Percentiles rank a stretch among this genome's conserved stretches.
phyloP scores from a whole-genome alignment of 2,888 invertebrate species.

The Globia sparganii region DNA sequence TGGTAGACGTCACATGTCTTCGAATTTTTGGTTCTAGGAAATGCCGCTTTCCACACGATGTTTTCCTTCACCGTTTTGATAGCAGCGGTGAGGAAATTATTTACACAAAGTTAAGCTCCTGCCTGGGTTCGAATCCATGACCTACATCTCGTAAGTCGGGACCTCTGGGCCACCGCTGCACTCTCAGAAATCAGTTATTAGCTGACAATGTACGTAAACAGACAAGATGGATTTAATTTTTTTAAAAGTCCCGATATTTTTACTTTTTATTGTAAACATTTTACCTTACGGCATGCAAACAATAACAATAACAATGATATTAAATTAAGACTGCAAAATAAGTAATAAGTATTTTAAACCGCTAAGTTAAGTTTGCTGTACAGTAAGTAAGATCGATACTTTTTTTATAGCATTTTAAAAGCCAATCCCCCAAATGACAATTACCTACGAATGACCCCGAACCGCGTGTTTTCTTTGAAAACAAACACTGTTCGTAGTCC shows the following conservation, averaged over 20 bases:
- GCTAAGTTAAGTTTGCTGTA: background rate
- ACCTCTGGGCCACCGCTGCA: too few species aligned
- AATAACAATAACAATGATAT: background rate
- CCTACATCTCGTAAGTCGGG: too few species aligned
- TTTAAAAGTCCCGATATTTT: fast-evolving
- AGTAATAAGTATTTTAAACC: background rate
- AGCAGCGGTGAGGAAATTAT: too few species aligned
- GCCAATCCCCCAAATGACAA: background rate
- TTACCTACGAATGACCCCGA: background rate
- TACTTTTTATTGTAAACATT: background rate
- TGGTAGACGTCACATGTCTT: too few species aligned
- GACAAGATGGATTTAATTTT: background rate
- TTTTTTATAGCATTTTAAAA: background rate
- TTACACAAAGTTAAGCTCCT: too few species aligned
- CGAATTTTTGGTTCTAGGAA: too few species aligned
- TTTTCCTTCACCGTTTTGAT: too few species aligned
- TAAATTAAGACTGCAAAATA: background rate
- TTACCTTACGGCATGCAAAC: background rate
- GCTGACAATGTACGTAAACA: background rate
- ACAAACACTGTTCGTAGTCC: background rate
- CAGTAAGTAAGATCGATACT: background rate
- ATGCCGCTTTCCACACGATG: too few species aligned
- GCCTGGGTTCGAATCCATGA: too few species aligned
- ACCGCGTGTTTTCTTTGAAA: background rate
- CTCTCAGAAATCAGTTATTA: too few species aligned